Evolutionary conservation across 2,888 invertebrate species (phyloP).

Genomic region (Germaria angustata): DNA sequence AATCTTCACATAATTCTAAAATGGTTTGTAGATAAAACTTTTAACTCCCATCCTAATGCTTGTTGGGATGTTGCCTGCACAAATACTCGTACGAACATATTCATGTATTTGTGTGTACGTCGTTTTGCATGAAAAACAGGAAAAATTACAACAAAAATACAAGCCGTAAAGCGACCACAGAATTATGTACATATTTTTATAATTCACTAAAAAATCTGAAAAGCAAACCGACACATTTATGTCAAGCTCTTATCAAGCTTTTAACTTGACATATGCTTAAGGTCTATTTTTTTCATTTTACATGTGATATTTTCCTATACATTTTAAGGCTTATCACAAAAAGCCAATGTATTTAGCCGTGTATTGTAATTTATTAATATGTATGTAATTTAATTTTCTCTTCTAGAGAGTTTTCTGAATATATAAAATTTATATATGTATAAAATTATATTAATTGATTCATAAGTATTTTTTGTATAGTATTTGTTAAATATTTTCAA

Average conservation of each 20-base stretch:
- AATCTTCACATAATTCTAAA: no score
- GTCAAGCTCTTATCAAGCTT: background rate
- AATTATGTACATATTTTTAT: constrained; percentile 37
- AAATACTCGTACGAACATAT: background rate
- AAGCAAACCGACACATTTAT: background rate
- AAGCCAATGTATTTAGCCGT: no score
- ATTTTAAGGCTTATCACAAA: background rate
- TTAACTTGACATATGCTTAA: background rate
- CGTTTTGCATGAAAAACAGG: background rate
- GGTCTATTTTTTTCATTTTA: background rate
- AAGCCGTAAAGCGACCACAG: constrained; percentile 30
- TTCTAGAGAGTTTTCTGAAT: background rate
- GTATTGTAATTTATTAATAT: no score
- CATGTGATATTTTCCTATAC: background rate
- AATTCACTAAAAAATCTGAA: background rate
- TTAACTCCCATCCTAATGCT: background rate
- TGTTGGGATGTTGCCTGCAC: background rate
- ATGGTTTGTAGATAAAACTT: background rate
- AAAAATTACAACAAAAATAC: background rate
- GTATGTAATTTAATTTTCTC: no score
- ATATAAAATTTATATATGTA: no score
- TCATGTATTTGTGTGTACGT: no score
- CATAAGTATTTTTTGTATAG: no score
- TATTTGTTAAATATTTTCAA: no score
- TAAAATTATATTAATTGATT: no score